Percentiles rank a stretch among this genome's conserved stretches.
These are phyloP conservation scores for Brienomyrus longianalis DNA, from an alignment of 2,113 vertebrate genomes.

Conservation along the genomic window DNA sequence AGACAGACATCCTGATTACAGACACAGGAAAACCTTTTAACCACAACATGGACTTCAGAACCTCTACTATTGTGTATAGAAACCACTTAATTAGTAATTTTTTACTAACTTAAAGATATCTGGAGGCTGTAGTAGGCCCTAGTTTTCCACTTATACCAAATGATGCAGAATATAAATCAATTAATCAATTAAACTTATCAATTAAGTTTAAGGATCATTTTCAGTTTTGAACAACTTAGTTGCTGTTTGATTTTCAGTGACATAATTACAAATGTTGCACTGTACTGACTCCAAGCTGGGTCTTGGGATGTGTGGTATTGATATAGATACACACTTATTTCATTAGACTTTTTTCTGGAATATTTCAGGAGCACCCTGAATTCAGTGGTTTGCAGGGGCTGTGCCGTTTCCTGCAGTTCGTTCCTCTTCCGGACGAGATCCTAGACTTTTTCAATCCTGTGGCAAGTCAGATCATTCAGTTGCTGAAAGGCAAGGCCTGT, in stretches of 20 bases:
- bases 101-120: not conserved
- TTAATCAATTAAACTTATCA: too few species aligned
- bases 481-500: constrained; percentile 62
- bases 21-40: not conserved
- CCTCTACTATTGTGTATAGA: not conserved
- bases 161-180: not conserved
- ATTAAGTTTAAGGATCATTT: not conserved
- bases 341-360: not conserved
- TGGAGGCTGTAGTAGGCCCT: not conserved
- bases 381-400: constrained; percentile 61
- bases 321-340: not conserved
- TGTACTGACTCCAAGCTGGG: not conserved
- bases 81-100: not conserved
- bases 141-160: not conserved
- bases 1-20: not conserved
- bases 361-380: constrained; percentile 56
- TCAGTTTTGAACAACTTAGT: not conserved
- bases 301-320: not conserved
- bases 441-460: constrained; percentile 70
- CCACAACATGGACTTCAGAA: not conserved
- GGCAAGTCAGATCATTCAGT: constrained; percentile 63
- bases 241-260: not conserved
- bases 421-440: constrained; percentile 65
- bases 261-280: not conserved
- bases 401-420: constrained; percentile 59